Evolutionary conservation across 2,888 invertebrate species (phyloP).

Genomic region (Ophonus ardosiacus): DNA sequence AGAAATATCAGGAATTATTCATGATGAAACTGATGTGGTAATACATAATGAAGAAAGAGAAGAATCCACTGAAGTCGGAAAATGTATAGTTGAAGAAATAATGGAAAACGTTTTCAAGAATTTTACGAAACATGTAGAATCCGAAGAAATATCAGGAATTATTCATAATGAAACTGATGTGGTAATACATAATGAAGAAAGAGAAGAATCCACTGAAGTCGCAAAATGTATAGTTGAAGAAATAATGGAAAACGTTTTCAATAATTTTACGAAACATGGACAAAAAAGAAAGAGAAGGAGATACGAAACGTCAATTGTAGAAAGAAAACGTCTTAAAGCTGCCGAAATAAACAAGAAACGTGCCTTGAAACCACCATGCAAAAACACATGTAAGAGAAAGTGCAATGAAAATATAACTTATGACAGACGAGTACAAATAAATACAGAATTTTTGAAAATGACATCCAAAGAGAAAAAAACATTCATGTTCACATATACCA

Average conservation of each 20-base stretch:
- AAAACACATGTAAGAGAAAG: neutral
- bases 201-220: neutral
- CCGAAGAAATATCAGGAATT: too few relatives aligned
- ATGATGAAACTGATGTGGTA: neutral
- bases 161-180: too few relatives aligned
- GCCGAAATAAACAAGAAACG: neutral
- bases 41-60: neutral
- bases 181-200: too few relatives aligned
- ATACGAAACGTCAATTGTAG: too few relatives aligned
- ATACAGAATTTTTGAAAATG: neutral
- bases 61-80: too few relatives aligned
- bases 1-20: neutral
- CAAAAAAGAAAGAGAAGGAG: too few relatives aligned
- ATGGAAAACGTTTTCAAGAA: too few relatives aligned
- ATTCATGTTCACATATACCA: neutral
- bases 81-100: too few relatives aligned
- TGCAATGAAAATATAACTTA: neutral
- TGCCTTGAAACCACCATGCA: neutral
- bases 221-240: neutral
- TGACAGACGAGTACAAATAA: neutral
- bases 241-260: neutral
- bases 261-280: neutral
- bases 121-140: too few relatives aligned
- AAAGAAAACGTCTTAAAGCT: neutral
- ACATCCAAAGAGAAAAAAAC: neutral